Conservation (phyloP, 2,888 invertebrate genomes). For the Tipula lateralis region DNA sequence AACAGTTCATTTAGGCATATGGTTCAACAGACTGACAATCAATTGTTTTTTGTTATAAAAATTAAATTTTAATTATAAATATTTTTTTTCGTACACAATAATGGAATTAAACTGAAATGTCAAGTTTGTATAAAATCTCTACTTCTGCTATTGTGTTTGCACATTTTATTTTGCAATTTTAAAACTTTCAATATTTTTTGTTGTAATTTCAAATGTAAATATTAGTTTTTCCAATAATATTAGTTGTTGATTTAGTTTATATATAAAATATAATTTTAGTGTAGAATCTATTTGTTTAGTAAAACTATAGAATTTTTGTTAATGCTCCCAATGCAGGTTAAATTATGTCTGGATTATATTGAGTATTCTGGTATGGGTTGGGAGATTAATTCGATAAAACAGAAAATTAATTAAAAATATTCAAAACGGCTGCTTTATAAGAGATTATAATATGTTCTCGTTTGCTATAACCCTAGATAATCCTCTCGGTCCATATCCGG, state of each 20-base stretch:
- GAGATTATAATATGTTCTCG: too few relatives aligned
- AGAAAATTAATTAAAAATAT: not conserved
- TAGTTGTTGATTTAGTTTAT: slow-evolving; percentile 2
- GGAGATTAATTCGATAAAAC: not conserved
- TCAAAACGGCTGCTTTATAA: too few relatives aligned
- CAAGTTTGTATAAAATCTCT: not conserved
- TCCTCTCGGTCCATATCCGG: too few relatives aligned
- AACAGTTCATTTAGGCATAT: not conserved
- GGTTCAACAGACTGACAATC: not conserved
- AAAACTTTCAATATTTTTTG: not conserved
- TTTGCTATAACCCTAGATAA: too few relatives aligned
- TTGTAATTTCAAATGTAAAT: not conserved
- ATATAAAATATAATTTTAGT: not conserved
- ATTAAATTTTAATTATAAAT: not conserved
- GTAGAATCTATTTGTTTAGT: not conserved
- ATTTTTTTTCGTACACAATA: not conserved
- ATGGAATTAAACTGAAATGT: not conserved
- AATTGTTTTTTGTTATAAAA: not conserved
- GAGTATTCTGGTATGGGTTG: too few relatives aligned
- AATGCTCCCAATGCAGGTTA: not conserved
- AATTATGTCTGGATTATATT: not conserved
- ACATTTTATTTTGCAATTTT: not conserved
- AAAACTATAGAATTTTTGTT: slow-evolving; percentile 6
- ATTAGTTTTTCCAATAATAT: not conserved
- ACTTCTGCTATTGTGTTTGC: not conserved